Percentiles rank a stretch among this genome's conserved stretches.
Conservation (phyloP, 2,797 vertebrate genomes). For the Phrynocephalus guinanensis region DNA sequence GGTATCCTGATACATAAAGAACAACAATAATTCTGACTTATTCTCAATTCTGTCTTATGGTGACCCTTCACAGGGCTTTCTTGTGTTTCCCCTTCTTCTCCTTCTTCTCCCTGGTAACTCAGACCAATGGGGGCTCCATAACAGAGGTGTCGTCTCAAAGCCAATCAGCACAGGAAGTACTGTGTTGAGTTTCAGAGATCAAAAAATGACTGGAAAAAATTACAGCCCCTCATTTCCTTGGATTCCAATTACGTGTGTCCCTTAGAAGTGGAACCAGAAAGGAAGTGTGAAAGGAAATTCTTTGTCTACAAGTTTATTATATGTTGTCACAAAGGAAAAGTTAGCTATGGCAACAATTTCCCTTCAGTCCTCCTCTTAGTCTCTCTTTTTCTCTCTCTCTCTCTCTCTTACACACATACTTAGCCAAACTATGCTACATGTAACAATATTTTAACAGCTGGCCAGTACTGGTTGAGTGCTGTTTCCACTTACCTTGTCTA, state of each 20-base stretch:
- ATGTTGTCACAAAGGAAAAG: constrained; percentile 45
- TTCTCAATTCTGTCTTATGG: no score
- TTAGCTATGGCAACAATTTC: constrained; percentile 27
- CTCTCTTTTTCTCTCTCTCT: neutral
- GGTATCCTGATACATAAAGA: neutral
- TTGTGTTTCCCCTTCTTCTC: neutral
- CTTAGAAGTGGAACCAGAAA: constrained; percentile 57
- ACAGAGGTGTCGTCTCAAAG: constrained; percentile 43
- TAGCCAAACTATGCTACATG: constrained; percentile 23
- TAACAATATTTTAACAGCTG: constrained; percentile 43
- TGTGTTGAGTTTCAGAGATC: constrained; percentile 59
- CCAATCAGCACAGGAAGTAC: constrained; percentile 54
- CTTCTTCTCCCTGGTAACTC: constrained; percentile 35
- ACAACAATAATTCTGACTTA: no score
- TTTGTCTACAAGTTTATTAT: constrained; percentile 53
- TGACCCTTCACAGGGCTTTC: no score
- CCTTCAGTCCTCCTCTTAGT: neutral
- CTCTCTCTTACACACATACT: constrained; percentile 5
- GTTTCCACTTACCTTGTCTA: constrained; percentile 28
- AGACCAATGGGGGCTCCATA: neutral
- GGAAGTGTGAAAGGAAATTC: constrained; percentile 46
- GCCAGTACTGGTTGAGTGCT: neutral
- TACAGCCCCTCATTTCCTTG: constrained; percentile 43
- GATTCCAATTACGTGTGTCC: constrained; percentile 36
- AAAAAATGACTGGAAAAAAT: constrained; percentile 24